Conservation (phyloP, 2,888 invertebrate species). For the Dyspetes luteomarginatus region DNA sequence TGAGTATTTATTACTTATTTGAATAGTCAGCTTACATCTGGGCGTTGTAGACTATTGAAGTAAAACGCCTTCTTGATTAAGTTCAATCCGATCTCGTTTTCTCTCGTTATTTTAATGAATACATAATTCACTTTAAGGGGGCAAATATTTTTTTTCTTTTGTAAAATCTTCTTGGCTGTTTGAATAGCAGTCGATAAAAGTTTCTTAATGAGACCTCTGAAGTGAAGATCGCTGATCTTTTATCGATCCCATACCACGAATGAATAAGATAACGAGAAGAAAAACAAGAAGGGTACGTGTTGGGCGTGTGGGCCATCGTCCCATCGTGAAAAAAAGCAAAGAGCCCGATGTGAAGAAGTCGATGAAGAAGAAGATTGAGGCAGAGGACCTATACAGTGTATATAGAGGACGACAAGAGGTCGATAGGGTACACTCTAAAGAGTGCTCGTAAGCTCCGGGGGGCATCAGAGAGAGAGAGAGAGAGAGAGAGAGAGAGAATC, state of each 20-base stretch:
- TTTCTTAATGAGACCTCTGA: background rate
- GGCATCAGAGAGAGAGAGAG: constrained; percentile 1
- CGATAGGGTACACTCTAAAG: constrained; percentile 40
- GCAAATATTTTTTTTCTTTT: too few relatives aligned
- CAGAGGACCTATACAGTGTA: constrained; percentile 11
- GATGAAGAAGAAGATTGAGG: background rate
- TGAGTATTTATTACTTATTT: background rate
- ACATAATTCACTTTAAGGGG: too few relatives aligned
- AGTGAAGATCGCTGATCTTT: background rate
- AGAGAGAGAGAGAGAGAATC: constrained; percentile 64
- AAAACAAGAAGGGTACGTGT: constrained; percentile 35
- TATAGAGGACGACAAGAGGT: constrained; percentile 44
- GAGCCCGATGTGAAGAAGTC: constrained; percentile 3
- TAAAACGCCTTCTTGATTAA: too few relatives aligned
- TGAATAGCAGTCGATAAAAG: background rate
- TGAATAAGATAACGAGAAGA: background rate
- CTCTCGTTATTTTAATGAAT: too few relatives aligned
- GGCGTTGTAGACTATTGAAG: too few relatives aligned
- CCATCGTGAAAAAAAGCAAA: constrained; percentile 20
- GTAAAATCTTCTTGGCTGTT: too few relatives aligned
- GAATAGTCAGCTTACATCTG: too few relatives aligned
- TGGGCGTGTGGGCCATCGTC: constrained; percentile 9
- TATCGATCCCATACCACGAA: background rate
- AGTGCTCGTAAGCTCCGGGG: constrained; percentile 10
- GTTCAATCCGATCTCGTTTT: too few relatives aligned